Base-by-base conservation (phyloP, 1,140 invertebrate genomes). In the Drosophila orena region DNA sequence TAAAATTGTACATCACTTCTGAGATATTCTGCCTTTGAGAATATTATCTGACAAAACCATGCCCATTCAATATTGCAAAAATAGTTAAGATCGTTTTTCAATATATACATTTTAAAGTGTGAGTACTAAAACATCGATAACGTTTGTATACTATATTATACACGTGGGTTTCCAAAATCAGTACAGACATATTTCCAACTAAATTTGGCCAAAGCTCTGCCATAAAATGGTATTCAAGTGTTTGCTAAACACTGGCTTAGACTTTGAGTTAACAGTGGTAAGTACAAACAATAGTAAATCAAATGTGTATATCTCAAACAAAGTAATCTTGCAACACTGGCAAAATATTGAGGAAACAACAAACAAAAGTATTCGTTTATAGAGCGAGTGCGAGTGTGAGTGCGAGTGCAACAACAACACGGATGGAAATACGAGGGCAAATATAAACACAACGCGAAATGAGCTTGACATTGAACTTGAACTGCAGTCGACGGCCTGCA, bases 381-480 rank as follows among this genome's bases (percentile, higher is more conserved):
- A 47, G 35, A 54, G 24, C n/a, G 44, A 62, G 52, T 38, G 17
- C 17, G n/a, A n/a, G n/a, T n/a, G n/a, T n/a, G n/a, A n/a, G n/a
- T n/a, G 24, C n/a, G 44, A 62, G 52, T 38, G 17, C 17, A 17
- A 30, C 34, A 42, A 49, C 42, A 53, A 46, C 30, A 56, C 47
- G 14, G 15, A 49, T 20, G 15, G 15, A 61, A 77, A 84, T 62
- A 65, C 72, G 52, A 81, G 74, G 54, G 71, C 38, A 65, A 47
- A 60, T 70, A 66, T 55, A 76, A 72, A 81, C 61, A 79, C 55
- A 61, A 70, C 62, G 44, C 69, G 22, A 74, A 90, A 90, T 90
- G 81, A 86, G 86, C 86, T 90, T 90, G 86, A 86, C 86, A 90
- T 90, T 90, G 86, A 90, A 90, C 86, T 90, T 90, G 86, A 90